Base-by-base conservation (phyloP, 2,113 vertebrate species). In the Apodemus sylvaticus region DNA sequence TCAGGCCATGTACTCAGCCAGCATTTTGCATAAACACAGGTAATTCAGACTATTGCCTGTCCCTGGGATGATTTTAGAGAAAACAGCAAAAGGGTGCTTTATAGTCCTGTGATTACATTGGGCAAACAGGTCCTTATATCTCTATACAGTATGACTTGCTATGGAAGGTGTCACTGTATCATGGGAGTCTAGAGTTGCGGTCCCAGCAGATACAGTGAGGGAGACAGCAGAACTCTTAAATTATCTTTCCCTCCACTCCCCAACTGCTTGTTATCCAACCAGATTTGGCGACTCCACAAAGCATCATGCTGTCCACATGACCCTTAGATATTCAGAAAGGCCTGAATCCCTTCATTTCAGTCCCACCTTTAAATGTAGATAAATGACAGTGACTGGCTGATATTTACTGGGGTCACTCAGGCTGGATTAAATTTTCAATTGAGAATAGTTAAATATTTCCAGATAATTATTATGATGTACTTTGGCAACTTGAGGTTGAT, bases 401-500 rank as follows among this genome's bases (percentile, higher is more conserved):
- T 66, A 83, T 91, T 92, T 92, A n/a, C 62, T 64, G 89, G 91
- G 53, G 89, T 92, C 86, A 78, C 34, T 86, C 79, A 58, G 20
- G 91, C 86, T 92, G 70, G 10, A 78, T 42, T 70, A 77, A 62
- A 86, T 34, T 92, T 93, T 94, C 71, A 16, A 71, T 90, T 86
- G 70, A 81, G 60, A 93, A 76, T 94, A 93, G 53, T 77, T 77
- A 51, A 79, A 71, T 0, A 5, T 58, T 62, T 94, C 58, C 68
- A 95, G 58, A 90, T 22, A 90, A 36, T 77, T 88, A 88, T 77
- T 85, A 60, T 39, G 70, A 42, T 93, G 70, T 2, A 39, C 39
- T 88, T 45, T 58, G 60, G 71, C 90, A 94, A 86, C 45, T 90
- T 88, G 68, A 77, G 85, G 53, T 94, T 94, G 83, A 94, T 90